Evolutionary conservation across 2,797 vertebrate genomes (phyloP).

Genomic region (Parauchenoglanis ngamensis): DNA sequence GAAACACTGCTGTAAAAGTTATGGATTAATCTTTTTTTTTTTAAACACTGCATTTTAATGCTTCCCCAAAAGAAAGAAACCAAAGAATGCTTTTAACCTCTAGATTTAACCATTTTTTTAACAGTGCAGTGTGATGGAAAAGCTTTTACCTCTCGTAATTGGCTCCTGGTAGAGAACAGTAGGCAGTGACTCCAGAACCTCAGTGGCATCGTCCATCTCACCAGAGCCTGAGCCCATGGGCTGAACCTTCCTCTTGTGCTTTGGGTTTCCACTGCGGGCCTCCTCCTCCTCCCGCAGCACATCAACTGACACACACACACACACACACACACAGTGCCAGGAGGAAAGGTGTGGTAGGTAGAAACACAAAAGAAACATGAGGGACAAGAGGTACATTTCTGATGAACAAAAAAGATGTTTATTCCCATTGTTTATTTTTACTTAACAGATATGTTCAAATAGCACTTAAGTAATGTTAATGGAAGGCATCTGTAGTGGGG

Average conservation of each 20-base stretch:
- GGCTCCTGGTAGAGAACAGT: conserved; percentile 69
- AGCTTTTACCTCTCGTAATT: conserved; percentile 64
- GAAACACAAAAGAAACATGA: neutral
- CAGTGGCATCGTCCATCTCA: conserved; percentile 70
- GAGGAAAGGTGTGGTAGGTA: neutral
- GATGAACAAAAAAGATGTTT: neutral
- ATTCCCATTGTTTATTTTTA: neutral
- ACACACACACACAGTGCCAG: neutral
- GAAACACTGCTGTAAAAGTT: neutral
- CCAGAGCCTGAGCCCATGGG: conserved; percentile 72
- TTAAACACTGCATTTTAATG: neutral
- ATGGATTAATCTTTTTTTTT: neutral
- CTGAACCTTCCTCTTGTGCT: conserved; percentile 70
- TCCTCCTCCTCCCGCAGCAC: conserved; percentile 73
- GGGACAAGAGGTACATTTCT: neutral
- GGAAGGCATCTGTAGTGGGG: neutral
- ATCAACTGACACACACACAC: conserved; percentile 64
- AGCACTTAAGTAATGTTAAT: neutral
- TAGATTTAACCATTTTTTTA: neutral
- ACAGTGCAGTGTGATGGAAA: conserved; percentile 2
- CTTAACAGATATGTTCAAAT: neutral
- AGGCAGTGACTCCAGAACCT: conserved; percentile 65
- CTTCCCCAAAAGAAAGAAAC: neutral
- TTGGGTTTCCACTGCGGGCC: conserved; percentile 72
- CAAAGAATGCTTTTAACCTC: neutral